Conservation (phyloP, 1,140 invertebrate species). For the Lethrus apterus region DNA sequence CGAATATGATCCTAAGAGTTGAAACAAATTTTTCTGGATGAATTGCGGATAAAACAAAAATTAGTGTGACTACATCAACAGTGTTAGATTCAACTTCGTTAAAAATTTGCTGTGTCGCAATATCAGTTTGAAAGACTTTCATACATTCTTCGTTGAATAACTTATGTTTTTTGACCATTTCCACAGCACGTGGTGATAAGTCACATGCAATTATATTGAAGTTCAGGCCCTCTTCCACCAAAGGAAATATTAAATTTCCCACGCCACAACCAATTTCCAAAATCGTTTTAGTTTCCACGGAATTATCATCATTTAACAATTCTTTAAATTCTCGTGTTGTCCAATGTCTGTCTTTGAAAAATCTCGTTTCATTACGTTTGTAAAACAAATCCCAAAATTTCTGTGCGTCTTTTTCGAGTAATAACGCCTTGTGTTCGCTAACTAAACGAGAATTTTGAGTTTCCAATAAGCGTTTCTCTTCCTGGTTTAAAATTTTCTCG, state of each 20-base stretch:
- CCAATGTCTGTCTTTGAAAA: constrained; percentile 98
- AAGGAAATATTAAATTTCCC: constrained; percentile 92
- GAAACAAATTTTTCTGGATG: constrained; percentile 72
- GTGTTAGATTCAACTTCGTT: constrained; percentile 44
- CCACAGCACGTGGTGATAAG: constrained; percentile 83
- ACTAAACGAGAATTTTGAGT: constrained; percentile 66
- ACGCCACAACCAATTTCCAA: constrained; percentile 96
- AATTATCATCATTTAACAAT: constrained; percentile 45
- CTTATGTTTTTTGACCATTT: constrained; percentile 69
- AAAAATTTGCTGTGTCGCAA: constrained; percentile 56
- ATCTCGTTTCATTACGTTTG: constrained; percentile 82
- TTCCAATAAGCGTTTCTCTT: constrained; percentile 53
- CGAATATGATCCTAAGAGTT: constrained; percentile 62
- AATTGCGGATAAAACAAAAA: constrained; percentile 95
- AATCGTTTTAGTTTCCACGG: constrained; percentile 39
- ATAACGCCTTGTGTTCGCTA: constrained; percentile 66
- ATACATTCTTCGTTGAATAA: constrained; percentile 58
- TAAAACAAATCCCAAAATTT: constrained; percentile 99
- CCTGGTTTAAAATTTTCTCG: constrained; percentile 42
- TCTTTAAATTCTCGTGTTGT: constrained; percentile 90
- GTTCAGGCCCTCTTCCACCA: constrained; percentile 70
- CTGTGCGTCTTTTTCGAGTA: constrained; percentile 79
- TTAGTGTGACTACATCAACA: constrained; percentile 83
- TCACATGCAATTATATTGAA: constrained; percentile 88
- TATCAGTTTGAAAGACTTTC: constrained; percentile 68